Evolutionary conservation across 2,888 invertebrate species (phyloP), one percentile per base, ranked within the genome.

Genomic region (Zeuzera pyrina): DNA sequence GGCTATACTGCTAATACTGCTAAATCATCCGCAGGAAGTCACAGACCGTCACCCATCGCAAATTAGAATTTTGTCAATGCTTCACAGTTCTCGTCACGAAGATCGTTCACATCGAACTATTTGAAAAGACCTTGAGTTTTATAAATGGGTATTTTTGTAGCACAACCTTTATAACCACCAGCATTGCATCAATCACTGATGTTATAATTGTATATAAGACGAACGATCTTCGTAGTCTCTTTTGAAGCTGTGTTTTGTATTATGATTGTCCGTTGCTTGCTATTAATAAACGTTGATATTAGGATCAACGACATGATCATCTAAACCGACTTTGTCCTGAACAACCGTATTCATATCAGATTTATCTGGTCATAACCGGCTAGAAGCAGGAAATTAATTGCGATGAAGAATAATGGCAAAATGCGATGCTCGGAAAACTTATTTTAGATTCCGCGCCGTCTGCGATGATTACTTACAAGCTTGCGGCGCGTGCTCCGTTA

Each of bases 301-400:
- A 44, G 45, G 59, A 61, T 56, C 58, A 63, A 57, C 50, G 58
- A 54, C 58, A 52, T 40, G 38, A 39, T 47, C 42, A 47, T 36
- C 13, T 26, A 47, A 60, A 61, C 64, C 47, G 58, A 55, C 51
- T 64, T 42, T 28, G 55, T 61, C 69, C 53, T 39, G 61, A 51
- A 51, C 39, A 57, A 51, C 64, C 55, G 58, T 52, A 38, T 38
- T n/a, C 32, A 31, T 42, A 47, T 53, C 50, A 45, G 69, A 47
- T 52, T 36, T 30, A 43, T 49, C 56, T 57, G 49, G 68, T 47
- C 42, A 15, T 23, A 66, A 59, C 74, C 55, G 55, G 70, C 45
- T 38, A 19, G 15, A 44, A 33, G 63, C 49, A 48, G 51, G 38
- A 41, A 38, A 45, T 52, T 67, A 73, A 76, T 73, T 73, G 68